These are phyloP conservation scores for Himantopus leucocephalus DNA, from an alignment of 2,113 vertebrate genomes.

Conservation along the genomic window DNA sequence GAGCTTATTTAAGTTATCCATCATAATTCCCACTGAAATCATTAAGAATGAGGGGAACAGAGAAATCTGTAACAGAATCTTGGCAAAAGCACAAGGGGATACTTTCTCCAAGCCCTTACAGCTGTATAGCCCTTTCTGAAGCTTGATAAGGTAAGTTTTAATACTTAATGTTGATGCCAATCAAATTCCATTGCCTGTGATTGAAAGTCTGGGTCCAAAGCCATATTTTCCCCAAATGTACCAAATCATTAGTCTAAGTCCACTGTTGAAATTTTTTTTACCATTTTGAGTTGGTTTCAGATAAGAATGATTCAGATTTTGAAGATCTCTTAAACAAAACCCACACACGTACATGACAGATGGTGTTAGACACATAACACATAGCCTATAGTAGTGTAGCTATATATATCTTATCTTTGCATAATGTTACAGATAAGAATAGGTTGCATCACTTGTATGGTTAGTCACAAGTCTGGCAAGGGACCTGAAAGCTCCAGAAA, in stretches of 20 bases:
- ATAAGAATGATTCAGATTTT: slow-evolving; percentile 41
- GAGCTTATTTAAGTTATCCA: slow-evolving; percentile 39
- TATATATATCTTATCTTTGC: not conserved
- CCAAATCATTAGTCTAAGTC: not conserved
- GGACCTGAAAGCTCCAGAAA: not conserved
- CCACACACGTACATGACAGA: not conserved
- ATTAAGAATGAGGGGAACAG: not conserved
- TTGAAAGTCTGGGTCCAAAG: not conserved
- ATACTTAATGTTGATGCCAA: not conserved
- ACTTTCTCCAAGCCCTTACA: not conserved
- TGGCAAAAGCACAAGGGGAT: not conserved
- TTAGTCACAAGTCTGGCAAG: slow-evolving; percentile 22
- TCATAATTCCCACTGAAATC: slow-evolving; percentile 16
- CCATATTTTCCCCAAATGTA: not conserved
- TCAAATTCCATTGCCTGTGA: not conserved
- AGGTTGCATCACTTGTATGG: not conserved
- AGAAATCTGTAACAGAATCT: not conserved
- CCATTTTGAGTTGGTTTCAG: not conserved
- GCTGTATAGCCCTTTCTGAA: not conserved
- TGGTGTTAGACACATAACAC: slow-evolving; percentile 23
- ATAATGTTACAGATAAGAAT: slow-evolving; percentile 5
- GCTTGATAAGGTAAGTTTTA: not conserved
- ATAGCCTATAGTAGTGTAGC: not conserved
- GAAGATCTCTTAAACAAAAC: slow-evolving; percentile 12
- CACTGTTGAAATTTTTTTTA: not conserved